A percentile compares a stretch with the other conserved stretches of the same genome.
Conservation (phyloP, 1,140 invertebrate genomes). For the Drosophila aff. region DNA sequence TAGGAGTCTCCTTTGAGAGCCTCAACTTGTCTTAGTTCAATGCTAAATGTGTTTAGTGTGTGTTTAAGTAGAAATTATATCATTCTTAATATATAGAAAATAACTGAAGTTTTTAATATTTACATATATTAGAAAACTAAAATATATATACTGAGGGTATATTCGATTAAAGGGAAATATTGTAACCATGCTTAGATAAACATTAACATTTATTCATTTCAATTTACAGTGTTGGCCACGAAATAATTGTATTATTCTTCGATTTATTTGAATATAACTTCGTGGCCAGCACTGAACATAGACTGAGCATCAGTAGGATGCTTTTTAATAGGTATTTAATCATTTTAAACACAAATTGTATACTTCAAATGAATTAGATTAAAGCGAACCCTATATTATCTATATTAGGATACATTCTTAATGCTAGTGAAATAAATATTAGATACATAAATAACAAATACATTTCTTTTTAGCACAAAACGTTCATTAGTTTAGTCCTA, state of each 20-base stretch:
- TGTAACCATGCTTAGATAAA: neutral
- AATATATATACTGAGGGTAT: neutral
- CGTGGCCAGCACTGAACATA: neutral
- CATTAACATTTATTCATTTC: neutral
- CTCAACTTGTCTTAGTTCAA: neutral
- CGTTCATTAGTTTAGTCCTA: neutral
- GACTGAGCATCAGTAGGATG: constrained; percentile 24
- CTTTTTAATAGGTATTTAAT: neutral
- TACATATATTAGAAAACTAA: neutral
- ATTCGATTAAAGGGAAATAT: neutral
- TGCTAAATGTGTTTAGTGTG: constrained; percentile 11
- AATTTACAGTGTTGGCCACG: neutral
- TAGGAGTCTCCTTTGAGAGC: neutral
- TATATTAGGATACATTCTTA: neutral
- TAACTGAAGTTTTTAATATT: neutral
- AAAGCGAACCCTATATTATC: neutral
- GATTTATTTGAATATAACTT: neutral
- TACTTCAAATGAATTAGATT: neutral
- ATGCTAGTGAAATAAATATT: neutral
- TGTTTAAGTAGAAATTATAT: constrained; percentile 1
- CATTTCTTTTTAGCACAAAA: neutral
- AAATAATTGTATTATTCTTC: neutral
- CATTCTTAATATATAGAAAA: neutral
- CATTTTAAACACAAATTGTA: neutral
- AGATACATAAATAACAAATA: neutral